Evolutionary conservation across 1,140 invertebrate species (phyloP).

Genomic region (Phthorimaea operculella): DNA sequence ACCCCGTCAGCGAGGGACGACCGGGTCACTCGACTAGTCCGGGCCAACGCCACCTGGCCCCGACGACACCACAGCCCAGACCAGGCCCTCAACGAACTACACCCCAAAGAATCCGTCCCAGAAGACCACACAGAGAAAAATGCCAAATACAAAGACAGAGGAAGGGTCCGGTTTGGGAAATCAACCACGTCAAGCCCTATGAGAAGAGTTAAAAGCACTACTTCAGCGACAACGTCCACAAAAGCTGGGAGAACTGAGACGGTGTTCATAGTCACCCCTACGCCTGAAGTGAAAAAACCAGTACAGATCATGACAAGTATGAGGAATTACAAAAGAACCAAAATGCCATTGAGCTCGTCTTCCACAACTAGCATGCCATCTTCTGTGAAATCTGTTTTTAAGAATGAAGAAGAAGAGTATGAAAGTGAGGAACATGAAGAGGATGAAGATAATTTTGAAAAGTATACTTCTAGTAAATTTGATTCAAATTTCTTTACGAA

Average conservation of each 20-base stretch:
- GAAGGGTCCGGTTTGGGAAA: conserved; percentile 52
- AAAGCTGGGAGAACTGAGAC: conserved; percentile 11
- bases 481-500: conserved; percentile 46
- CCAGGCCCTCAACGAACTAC: conserved; percentile 48
- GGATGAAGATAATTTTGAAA: conserved; percentile 36
- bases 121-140: conserved; percentile 58
- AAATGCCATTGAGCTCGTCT: conserved; percentile 25
- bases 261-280: conserved; percentile 49
- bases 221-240: conserved; percentile 20
- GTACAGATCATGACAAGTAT: conserved; percentile 49
- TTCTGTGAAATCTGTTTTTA: conserved; percentile 3
- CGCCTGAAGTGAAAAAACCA: conserved; percentile 48
- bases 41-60: conserved; percentile 28
- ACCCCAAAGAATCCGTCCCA: conserved; percentile 46
- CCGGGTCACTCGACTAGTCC: conserved; percentile 27
- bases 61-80: conserved; percentile 36
- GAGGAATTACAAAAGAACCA: conserved; percentile 45
- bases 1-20: conserved; percentile 33
- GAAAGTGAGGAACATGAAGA: conserved; percentile 39
- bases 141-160: conserved; percentile 59
- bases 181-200: conserved; percentile 36
- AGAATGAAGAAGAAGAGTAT: conserved; percentile 30
- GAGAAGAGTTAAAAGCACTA: conserved; percentile 30
- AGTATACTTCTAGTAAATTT: conserved; percentile 43
- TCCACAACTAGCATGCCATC: conserved; percentile 16